phyloP scores from a whole-genome alignment of 2,888 invertebrate species.

The Drosophila paranaensis region DNA sequence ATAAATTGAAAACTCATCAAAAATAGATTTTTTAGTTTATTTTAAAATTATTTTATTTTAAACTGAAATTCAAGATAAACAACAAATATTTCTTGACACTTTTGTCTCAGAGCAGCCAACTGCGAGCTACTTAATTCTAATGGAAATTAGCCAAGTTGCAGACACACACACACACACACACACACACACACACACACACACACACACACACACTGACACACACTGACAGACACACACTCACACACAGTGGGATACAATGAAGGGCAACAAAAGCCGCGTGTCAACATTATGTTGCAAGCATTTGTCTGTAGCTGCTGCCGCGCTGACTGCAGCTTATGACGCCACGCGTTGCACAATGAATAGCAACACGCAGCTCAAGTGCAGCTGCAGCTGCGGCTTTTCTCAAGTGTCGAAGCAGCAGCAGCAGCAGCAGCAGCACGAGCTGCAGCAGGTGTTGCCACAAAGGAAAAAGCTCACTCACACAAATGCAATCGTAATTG shows the following conservation, averaged over 20 bases:
- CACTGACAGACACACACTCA: not conserved
- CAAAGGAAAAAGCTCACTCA: slow-evolving; percentile 8
- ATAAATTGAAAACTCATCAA: no score
- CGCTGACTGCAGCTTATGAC: slow-evolving; percentile 54
- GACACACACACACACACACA: not conserved
- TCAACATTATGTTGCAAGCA: slow-evolving; percentile 43
- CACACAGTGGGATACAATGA: not conserved
- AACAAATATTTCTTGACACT: no score
- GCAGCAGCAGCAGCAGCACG: not conserved
- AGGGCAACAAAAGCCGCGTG: slow-evolving; percentile 26
- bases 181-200: not conserved
- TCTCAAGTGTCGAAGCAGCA: slow-evolving; percentile 45
- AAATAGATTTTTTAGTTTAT: no score
- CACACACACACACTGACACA: no score
- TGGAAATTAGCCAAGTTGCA: not conserved
- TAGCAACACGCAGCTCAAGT: slow-evolving; percentile 43
- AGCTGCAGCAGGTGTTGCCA: slow-evolving; percentile 21
- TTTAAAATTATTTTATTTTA: no score
- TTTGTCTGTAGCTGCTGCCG: slow-evolving; percentile 21
- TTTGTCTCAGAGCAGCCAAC: not conserved
- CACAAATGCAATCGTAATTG: slow-evolving; percentile 27
- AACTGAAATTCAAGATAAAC: no score
- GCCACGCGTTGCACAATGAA: slow-evolving; percentile 47
- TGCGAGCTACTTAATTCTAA: not conserved
- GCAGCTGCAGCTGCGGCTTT: slow-evolving; percentile 49